Percentiles rank a stretch among this genome's conserved stretches.
Evolutionary conservation across 2,113 vertebrate genomes (phyloP).

Genomic region (Hydrolagus affinis): DNA sequence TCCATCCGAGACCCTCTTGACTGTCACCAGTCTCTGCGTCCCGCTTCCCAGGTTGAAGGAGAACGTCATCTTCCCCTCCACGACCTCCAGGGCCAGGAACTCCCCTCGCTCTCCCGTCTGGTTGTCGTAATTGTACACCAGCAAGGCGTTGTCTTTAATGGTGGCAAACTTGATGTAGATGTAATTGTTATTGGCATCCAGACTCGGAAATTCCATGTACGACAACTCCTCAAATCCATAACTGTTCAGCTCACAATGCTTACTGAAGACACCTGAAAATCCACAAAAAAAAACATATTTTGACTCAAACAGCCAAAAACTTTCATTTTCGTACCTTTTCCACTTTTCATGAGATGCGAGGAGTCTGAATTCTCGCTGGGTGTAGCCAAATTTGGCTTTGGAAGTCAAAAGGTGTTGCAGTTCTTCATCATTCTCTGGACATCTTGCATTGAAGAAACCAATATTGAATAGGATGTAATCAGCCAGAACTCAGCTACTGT

Average conservation of each 20-base stretch:
- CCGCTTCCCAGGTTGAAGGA: constrained; percentile 90
- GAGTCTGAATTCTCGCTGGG: too few relatives aligned
- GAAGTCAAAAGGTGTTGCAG: too few relatives aligned
- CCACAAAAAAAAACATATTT: constrained; percentile 36
- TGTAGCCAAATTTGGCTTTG: too few relatives aligned
- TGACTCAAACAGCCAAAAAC: too few relatives aligned
- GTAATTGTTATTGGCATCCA: constrained; percentile 96
- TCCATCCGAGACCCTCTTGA: constrained; percentile 84
- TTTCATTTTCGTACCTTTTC: too few relatives aligned
- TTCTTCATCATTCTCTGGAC: too few relatives aligned
- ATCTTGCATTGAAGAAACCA: too few relatives aligned
- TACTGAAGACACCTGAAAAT: constrained; percentile 85
- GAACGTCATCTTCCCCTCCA: constrained; percentile 73
- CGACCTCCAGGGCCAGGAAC: constrained; percentile 86
- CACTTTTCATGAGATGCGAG: too few relatives aligned
- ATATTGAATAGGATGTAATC: too few relatives aligned
- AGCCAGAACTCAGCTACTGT: too few relatives aligned
- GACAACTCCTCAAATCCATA: constrained; percentile 94
- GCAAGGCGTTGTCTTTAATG: constrained; percentile 72
- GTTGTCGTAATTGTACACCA: constrained; percentile 92
- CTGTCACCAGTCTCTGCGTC: constrained; percentile 77
- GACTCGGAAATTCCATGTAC: constrained; percentile 92
- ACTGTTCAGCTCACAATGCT: constrained; percentile 93
- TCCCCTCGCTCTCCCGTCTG: constrained; percentile 85
- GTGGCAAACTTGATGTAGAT: constrained; percentile 96